Evolutionary conservation across 2,113 vertebrate genomes (phyloP).

Genomic region (Salvelinus fontinalis): DNA sequence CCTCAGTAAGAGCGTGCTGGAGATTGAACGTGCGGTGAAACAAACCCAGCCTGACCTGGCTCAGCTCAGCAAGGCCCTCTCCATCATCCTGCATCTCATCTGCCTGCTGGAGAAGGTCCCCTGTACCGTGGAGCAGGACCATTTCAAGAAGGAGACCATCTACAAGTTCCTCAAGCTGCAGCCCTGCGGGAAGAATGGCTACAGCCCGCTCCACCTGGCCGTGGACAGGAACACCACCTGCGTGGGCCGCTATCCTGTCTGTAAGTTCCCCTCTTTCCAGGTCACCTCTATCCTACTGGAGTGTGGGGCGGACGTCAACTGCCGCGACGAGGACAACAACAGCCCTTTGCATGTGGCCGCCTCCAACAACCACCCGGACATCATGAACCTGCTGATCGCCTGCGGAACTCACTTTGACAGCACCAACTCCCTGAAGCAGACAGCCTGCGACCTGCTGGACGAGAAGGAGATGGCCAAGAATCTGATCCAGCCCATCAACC

Average conservation of each 20-base stretch:
- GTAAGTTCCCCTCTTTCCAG: conserved; percentile 95
- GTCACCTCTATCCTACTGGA: conserved; percentile 93
- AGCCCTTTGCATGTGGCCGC: conserved; percentile 94
- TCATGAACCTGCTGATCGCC: conserved; percentile 97
- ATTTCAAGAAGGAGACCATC: conserved; percentile 97
- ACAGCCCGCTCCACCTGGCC: conserved; percentile 94
- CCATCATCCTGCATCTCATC: conserved; percentile 97
- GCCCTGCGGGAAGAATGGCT: conserved; percentile 93
- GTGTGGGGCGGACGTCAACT: conserved; percentile 92
- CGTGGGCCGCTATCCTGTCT: conserved; percentile 96
- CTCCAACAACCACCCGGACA: conserved; percentile 94
- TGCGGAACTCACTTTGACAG: conserved; percentile 96
- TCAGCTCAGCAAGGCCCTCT: conserved; percentile 95
- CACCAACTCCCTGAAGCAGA: conserved; percentile 90
- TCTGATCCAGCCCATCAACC: conserved; percentile 96
- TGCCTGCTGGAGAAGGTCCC: conserved; percentile 96
- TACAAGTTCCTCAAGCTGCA: conserved; percentile 95
- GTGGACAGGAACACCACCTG: conserved; percentile 96
- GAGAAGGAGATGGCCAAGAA: conserved; percentile 96
- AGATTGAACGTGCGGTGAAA: conserved; percentile 92
- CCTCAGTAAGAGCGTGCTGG: conserved; percentile 93
- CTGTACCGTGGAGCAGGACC: conserved; percentile 91
- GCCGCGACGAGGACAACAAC: conserved; percentile 92
- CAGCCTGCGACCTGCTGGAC: conserved; percentile 92
- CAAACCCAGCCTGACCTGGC: conserved; percentile 85